These are phyloP conservation scores for Sebastes variabilis DNA, from an alignment of 2,797 vertebrate genomes.

Conservation along the genomic window DNA sequence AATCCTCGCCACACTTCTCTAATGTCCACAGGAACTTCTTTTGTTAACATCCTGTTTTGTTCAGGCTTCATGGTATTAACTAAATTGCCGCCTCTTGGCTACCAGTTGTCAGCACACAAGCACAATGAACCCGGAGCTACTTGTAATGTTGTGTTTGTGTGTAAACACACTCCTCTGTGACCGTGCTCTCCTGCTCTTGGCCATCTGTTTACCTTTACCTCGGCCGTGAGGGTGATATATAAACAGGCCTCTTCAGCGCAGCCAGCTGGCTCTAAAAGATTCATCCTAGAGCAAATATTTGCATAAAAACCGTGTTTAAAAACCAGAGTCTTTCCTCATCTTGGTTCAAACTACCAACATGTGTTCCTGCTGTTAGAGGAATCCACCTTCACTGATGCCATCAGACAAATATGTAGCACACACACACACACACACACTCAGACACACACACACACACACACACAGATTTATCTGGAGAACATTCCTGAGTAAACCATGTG, in stretches of 20 bases:
- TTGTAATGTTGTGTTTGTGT: constrained; percentile 66
- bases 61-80: constrained; percentile 27
- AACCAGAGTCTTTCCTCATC: neutral
- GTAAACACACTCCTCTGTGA: constrained; percentile 68
- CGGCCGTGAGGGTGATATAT: constrained; percentile 26
- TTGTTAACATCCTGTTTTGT: constrained; percentile 64
- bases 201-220: constrained; percentile 61
- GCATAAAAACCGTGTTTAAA: constrained; percentile 21
- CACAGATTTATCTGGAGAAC: constrained; percentile 57
- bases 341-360: constrained; percentile 31
- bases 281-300: constrained; percentile 41
- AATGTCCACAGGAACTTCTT: constrained; percentile 54
- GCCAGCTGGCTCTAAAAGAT: constrained; percentile 10
- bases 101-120: constrained; percentile 43
- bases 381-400: constrained; percentile 74
- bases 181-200: constrained; percentile 24
- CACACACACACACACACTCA: constrained; percentile 13
- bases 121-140: constrained; percentile 38
- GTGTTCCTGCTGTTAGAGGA: constrained; percentile 53
- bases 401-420: constrained; percentile 73
- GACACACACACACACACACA: constrained; percentile 12
- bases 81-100: constrained; percentile 39
- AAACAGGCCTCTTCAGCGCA: constrained; percentile 16
- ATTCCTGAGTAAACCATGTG: constrained; percentile 72
- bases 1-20: constrained; percentile 14